Evolutionary conservation across 2,113 vertebrate genomes (phyloP).

Genomic region (Panthera uncia): DNA sequence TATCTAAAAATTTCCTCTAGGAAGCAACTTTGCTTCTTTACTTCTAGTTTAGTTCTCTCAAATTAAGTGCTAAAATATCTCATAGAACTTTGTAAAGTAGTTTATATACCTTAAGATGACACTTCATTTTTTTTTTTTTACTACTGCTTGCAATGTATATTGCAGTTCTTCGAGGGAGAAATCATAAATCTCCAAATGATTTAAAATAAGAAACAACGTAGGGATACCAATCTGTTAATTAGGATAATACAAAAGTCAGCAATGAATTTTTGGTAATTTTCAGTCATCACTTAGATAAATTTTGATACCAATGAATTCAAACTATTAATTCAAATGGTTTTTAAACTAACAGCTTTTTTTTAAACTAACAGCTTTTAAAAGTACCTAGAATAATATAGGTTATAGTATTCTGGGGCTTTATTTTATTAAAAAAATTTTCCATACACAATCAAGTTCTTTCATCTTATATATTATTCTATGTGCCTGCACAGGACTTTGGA

Average conservation of each 20-base stretch:
- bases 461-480: neutral
- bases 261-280: neutral
- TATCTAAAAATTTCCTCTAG: conserved; percentile 29
- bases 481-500: neutral
- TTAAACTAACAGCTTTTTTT: neutral
- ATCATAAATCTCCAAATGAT: neutral
- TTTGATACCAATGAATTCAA: neutral
- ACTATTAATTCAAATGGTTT: conserved; percentile 1
- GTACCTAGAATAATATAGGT: neutral
- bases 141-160: neutral
- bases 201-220: neutral
- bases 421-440: neutral
- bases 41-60: neutral
- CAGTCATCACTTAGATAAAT: neutral
- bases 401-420: neutral
- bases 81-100: neutral
- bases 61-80: neutral
- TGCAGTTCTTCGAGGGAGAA: neutral
- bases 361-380: neutral
- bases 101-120: neutral
- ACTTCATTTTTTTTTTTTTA: neutral
- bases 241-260: neutral
- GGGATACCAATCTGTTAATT: neutral
- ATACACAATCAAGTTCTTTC: neutral
- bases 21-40: neutral